phyloP scores from a whole-genome alignment of 2,113 vertebrate species.

The Chroicocephalus ridibundus region DNA sequence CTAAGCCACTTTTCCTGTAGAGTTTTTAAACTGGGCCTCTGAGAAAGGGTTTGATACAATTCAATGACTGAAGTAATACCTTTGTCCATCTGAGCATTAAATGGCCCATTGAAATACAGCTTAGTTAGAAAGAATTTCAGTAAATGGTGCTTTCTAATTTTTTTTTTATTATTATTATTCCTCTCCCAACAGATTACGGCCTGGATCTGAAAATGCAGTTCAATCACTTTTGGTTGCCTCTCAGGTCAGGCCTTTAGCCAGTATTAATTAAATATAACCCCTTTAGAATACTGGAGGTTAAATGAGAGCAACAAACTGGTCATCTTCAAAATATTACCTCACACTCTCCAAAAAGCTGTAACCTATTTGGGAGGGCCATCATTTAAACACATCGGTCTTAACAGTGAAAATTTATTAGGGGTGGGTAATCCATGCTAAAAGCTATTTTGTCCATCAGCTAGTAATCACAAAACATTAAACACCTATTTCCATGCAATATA shows the following conservation, averaged over 20 bases:
- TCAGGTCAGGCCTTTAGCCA: slow-evolving; percentile 87
- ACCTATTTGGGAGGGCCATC: slow-evolving; percentile 15
- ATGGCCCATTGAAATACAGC: slow-evolving; percentile 82
- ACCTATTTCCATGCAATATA: slow-evolving; percentile 43
- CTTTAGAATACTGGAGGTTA: slow-evolving; percentile 84
- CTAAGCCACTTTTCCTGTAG: slow-evolving; percentile 76
- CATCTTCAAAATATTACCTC: slow-evolving; percentile 55
- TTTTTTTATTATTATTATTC: slow-evolving; percentile 51
- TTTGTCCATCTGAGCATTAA: slow-evolving; percentile 87
- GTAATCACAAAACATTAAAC: slow-evolving; percentile 49
- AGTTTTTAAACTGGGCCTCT: slow-evolving; percentile 75
- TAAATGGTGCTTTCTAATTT: slow-evolving; percentile 75
- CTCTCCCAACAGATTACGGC: slow-evolving; percentile 73
- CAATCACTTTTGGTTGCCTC: slow-evolving; percentile 79
- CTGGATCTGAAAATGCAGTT: slow-evolving; percentile 79
- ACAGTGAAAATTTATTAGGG: slow-evolving; percentile 33
- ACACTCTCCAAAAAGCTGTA: slow-evolving; percentile 30
- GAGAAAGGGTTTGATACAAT: slow-evolving; percentile 80
- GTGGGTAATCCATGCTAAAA: not conserved
- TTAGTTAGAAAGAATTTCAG: slow-evolving; percentile 79
- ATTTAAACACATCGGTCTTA: slow-evolving; percentile 8
- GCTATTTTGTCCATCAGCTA: slow-evolving; percentile 28
- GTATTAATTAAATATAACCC: slow-evolving; percentile 91
- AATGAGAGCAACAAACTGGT: slow-evolving; percentile 71
- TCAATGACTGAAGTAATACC: slow-evolving; percentile 84